phyloP scores from a whole-genome alignment of 2,797 vertebrate genomes.

The Gobionotothen gibberifrons region DNA sequence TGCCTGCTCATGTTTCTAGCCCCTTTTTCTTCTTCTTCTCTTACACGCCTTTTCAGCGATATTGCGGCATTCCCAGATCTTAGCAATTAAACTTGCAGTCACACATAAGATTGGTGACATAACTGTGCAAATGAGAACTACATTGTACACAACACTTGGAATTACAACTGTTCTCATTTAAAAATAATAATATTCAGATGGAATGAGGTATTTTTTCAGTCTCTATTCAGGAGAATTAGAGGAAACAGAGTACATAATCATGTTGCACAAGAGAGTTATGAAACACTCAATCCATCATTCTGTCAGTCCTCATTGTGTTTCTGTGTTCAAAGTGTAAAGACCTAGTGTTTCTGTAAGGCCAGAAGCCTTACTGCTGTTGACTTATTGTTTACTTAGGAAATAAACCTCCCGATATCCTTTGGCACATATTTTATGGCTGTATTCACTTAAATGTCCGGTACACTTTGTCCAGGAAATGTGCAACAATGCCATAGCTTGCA shows the following conservation, averaged over 20 bases:
- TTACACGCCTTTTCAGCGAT: not conserved
- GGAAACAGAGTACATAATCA: not conserved
- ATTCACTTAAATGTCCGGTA: not conserved
- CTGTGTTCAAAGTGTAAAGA: not conserved
- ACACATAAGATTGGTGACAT: not conserved
- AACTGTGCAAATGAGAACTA: not conserved
- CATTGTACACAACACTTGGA: not conserved
- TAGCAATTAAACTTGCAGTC: not conserved
- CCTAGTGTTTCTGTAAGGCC: not conserved
- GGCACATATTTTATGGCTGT: conserved; percentile 31
- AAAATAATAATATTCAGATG: not conserved
- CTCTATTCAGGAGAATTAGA: not conserved
- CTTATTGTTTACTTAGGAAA: not conserved
- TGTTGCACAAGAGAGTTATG: conserved; percentile 3
- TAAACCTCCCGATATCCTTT: conserved; percentile 20
- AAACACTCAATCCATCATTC: not conserved
- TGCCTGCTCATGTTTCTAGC: not conserved
- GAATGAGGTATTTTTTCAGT: not conserved
- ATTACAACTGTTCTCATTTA: not conserved
- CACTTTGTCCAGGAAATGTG: conserved; percentile 11
- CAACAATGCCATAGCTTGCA: not conserved
- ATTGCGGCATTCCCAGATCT: not conserved
- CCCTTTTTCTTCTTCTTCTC: not conserved
- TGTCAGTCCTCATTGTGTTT: not conserved
- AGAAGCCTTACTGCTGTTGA: not conserved